phyloP scores from a whole-genome alignment of 1,140 invertebrate genomes.

The Papilio aristodemus region DNA sequence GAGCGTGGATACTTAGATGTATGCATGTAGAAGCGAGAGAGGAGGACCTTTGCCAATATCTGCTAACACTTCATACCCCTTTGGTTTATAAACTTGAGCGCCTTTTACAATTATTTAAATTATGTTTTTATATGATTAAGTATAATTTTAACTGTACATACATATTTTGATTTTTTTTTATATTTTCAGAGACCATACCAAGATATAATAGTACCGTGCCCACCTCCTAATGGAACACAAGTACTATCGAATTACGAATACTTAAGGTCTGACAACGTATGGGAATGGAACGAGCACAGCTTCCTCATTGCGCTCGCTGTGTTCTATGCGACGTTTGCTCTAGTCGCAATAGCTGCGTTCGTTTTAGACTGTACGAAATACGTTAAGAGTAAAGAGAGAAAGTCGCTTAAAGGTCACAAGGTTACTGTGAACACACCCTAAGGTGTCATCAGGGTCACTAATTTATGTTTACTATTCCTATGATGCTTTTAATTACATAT shows the following conservation, averaged over 20 bases:
- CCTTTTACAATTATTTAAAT: too few species aligned
- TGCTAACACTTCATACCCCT: too few species aligned
- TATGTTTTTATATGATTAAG: neutral
- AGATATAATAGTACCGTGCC: conserved; percentile 91
- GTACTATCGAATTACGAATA: conserved; percentile 83
- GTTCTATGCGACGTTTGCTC: conserved; percentile 82
- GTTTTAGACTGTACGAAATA: conserved; percentile 82
- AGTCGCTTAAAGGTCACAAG: conserved; percentile 68
- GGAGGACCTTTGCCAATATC: too few species aligned
- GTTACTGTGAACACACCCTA: conserved; percentile 74
- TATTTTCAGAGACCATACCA: conserved; percentile 85
- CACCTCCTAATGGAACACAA: conserved; percentile 87
- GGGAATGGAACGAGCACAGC: conserved; percentile 80
- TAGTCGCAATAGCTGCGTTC: conserved; percentile 82
- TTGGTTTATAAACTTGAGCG: too few species aligned
- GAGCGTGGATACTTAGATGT: too few species aligned
- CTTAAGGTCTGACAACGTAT: conserved; percentile 70
- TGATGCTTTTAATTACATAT: too few species aligned
- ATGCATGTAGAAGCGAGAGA: too few species aligned
- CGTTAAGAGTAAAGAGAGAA: conserved; percentile 62
- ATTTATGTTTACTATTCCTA: too few species aligned
- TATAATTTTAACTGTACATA: too few species aligned
- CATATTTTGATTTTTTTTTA: conserved; percentile 25
- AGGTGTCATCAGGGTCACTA: neutral
- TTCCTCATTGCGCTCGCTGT: conserved; percentile 81